Conservation (phyloP, 2,888 invertebrate species). For the Mesorhabditis spiculigera region DNA sequence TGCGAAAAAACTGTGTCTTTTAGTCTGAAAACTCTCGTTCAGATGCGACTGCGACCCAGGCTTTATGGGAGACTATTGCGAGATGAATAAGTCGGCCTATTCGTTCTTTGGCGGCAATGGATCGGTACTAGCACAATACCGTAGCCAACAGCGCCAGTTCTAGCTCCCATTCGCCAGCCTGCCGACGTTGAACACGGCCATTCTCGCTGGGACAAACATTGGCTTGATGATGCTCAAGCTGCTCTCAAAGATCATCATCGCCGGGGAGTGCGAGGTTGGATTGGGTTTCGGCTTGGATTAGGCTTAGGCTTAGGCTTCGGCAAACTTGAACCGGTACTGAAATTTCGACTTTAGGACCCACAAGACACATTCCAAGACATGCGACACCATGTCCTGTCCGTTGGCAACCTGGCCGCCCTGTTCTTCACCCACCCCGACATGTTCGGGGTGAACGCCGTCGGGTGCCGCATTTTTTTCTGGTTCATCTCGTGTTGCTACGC, state of each 20-base stretch:
- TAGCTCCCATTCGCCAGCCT: neutral
- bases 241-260: neutral
- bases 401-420: slow-evolving; percentile 1
- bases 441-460: neutral
- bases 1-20: too few relatives aligned
- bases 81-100: neutral
- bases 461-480: neutral
- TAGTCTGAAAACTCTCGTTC: neutral
- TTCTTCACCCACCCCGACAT: slow-evolving; percentile 1
- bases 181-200: slow-evolving; percentile 2
- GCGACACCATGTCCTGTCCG: neutral
- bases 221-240: neutral
- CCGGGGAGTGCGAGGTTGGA: neutral
- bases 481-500: slow-evolving; percentile 1
- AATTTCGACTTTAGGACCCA: neutral
- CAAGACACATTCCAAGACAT: slow-evolving; percentile 2
- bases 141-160: neutral
- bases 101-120: neutral
- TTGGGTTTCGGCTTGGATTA: neutral
- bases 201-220: neutral
- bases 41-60: slow-evolving; percentile 3
- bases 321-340: neutral
- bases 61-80: slow-evolving; percentile 4
- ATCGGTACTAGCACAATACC: neutral
- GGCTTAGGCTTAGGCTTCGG: neutral